A percentile compares a stretch with the other conserved stretches of the same genome.
These are phyloP conservation scores for Tapera naevia DNA, from an alignment of 2,797 vertebrate genomes.

Conservation along the genomic window DNA sequence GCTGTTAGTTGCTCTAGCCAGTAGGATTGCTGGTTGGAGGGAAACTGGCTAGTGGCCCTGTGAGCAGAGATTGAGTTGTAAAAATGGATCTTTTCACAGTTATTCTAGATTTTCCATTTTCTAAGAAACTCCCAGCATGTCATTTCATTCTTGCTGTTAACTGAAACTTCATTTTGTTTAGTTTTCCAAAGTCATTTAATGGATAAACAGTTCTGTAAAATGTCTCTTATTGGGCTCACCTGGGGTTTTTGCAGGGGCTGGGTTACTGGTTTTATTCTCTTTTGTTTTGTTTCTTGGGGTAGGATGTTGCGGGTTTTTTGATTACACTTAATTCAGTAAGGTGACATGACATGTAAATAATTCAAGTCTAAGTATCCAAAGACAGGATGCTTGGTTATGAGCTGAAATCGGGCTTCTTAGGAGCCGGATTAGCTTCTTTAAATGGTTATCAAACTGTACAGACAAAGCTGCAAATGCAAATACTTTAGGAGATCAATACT, in stretches of 20 bases:
- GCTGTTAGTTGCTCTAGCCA: neutral
- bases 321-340: neutral
- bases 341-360: fast-evolving
- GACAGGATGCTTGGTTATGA: neutral
- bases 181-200: neutral
- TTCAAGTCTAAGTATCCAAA: neutral
- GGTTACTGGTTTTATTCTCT: too few species aligned
- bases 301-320: neutral
- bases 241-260: neutral
- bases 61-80: neutral
- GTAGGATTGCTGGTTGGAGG: neutral
- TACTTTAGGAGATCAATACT: neutral
- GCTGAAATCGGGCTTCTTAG: neutral
- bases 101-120: too few species aligned
- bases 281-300: neutral
- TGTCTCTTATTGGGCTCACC: neutral
- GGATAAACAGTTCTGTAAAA: neutral
- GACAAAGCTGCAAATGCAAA: neutral
- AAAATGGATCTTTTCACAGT: neutral
- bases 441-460: neutral
- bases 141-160: neutral
- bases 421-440: neutral
- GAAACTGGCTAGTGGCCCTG: too few species aligned
- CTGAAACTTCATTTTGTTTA: neutral
- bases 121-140: fast-evolving